phyloP scores from a whole-genome alignment of 2,797 vertebrate genomes.

The Epinephelus malabaricus region DNA sequence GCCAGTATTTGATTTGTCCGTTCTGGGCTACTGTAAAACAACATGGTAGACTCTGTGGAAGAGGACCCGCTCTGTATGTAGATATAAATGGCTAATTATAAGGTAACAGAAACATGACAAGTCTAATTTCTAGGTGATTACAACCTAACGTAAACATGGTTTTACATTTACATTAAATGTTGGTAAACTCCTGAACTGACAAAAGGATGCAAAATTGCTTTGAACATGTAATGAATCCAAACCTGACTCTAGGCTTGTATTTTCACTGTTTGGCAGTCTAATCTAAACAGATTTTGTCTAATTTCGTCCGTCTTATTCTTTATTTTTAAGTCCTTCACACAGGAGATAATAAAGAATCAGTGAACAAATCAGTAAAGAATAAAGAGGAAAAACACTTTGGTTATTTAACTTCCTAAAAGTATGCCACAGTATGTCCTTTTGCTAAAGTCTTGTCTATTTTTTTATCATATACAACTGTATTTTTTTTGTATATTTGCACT shows the following conservation, averaged over 20 bases:
- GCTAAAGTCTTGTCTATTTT: no score
- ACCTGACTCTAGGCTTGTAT: not conserved
- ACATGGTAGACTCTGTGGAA: no score
- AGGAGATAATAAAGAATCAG: no score
- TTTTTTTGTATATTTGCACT: not conserved
- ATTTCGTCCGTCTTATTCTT: not conserved
- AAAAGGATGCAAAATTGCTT: conserved; percentile 3
- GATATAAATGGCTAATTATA: no score
- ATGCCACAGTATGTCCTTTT: not conserved
- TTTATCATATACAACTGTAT: not conserved
- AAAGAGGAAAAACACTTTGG: not conserved
- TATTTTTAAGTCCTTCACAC: not conserved
- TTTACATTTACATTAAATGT: not conserved
- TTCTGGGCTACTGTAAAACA: no score
- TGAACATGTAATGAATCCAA: not conserved
- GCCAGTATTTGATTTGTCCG: no score
- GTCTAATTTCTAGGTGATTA: no score
- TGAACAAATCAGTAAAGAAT: not conserved
- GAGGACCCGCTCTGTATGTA: no score
- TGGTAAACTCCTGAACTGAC: not conserved
- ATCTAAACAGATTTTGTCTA: not conserved
- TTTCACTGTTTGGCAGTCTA: not conserved
- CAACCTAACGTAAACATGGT: no score
- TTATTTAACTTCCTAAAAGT: not conserved
- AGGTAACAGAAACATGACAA: no score